Evolutionary conservation across 23 tunicate genomes (phyloP).

Genomic region (Halocynthia roretzi): DNA sequence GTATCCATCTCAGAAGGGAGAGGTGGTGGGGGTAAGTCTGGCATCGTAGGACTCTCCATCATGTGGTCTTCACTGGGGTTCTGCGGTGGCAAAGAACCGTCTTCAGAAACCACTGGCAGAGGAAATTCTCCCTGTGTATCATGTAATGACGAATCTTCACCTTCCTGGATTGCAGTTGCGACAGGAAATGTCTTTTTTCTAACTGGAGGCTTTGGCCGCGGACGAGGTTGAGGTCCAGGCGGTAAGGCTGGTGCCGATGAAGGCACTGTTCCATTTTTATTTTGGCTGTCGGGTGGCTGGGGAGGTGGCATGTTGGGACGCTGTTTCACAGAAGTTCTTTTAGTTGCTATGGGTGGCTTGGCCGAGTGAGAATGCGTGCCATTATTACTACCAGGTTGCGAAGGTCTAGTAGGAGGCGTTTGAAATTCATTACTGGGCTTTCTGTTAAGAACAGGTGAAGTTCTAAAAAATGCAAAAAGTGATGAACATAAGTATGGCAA

Average conservation of each 20-base stretch:
- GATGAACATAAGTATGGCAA: too few relatives aligned
- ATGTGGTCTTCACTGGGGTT: too few relatives aligned
- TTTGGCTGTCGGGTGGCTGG: constrained; percentile 21
- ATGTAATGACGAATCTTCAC: too few relatives aligned
- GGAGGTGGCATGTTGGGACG: constrained; percentile 74
- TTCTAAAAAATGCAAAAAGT: too few relatives aligned
- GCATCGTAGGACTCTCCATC: constrained; percentile 37
- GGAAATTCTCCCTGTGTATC: too few relatives aligned
- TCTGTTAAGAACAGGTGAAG: too few relatives aligned
- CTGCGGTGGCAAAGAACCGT: not conserved
- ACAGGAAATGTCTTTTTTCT: not conserved
- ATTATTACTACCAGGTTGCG: too few relatives aligned
- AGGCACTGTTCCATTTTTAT: not conserved
- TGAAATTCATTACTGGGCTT: too few relatives aligned
- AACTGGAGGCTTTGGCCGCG: constrained; percentile 39
- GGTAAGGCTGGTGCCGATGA: constrained; percentile 2
- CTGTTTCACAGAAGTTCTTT: constrained; percentile 36
- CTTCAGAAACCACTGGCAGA: constrained; percentile 8
- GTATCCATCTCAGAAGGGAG: constrained; percentile 23
- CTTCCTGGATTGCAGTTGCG: too few relatives aligned
- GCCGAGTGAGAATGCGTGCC: not conserved
- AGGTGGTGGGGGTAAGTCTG: constrained; percentile 58
- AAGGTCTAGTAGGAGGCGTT: too few relatives aligned
- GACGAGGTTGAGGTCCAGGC: not conserved
- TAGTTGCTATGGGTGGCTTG: constrained; percentile 65